Conservation (phyloP, 1,140 invertebrate genomes). For the Cotesia chilonis region DNA sequence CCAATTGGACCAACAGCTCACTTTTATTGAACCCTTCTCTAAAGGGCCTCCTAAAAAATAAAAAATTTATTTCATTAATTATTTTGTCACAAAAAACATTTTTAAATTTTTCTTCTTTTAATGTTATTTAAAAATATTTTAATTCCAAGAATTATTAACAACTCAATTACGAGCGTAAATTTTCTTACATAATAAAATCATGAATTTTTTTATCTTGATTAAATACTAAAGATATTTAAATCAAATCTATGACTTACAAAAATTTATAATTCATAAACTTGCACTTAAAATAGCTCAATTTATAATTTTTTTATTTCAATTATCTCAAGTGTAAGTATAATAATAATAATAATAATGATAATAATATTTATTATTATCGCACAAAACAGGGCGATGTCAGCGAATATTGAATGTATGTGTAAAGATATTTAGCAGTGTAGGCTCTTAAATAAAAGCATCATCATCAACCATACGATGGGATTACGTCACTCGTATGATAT, state of each 20-base stretch:
- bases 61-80: constrained; percentile 4
- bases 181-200: background rate
- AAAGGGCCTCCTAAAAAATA: constrained; percentile 58
- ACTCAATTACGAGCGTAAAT: background rate
- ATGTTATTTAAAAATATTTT: too few species aligned
- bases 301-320: too few species aligned
- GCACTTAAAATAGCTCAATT: background rate
- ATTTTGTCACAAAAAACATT: background rate
- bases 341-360: background rate
- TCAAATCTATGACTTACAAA: background rate
- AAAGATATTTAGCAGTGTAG: constrained; percentile 30
- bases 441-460: constrained; percentile 22
- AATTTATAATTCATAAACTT: background rate
- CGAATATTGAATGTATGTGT: constrained; percentile 21
- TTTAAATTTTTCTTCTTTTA: too few species aligned
- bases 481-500: constrained; percentile 55
- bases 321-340: too few species aligned
- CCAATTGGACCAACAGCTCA: constrained; percentile 61
- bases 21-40: constrained; percentile 46
- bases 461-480: constrained; percentile 36
- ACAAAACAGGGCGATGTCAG: constrained; percentile 24
- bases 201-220: background rate
- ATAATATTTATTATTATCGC: background rate
- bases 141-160: background rate
- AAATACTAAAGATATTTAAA: constrained; percentile 17